A percentile compares a stretch with the other conserved stretches of the same genome.
Evolutionary conservation across 1,140 invertebrate genomes (phyloP).

Genomic region (Phenacoccus solenopsis): DNA sequence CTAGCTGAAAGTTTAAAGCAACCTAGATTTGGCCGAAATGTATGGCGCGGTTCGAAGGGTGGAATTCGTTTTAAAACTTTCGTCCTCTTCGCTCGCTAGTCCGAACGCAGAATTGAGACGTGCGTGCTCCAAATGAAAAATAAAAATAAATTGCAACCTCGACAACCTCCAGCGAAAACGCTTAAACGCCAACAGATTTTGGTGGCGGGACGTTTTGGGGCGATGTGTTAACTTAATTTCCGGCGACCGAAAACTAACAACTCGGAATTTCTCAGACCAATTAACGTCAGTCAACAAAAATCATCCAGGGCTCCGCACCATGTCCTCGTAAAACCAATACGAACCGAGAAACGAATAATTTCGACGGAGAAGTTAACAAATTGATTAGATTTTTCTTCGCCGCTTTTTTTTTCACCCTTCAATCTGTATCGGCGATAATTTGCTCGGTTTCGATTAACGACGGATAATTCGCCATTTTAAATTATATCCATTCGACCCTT

Average conservation of each 20-base stretch:
- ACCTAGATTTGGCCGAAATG: not conserved
- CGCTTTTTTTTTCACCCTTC: no score
- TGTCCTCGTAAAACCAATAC: no score
- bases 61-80: not conserved
- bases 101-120: not conserved
- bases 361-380: no score
- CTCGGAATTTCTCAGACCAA: not conserved
- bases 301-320: no score
- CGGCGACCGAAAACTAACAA: not conserved
- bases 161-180: not conserved
- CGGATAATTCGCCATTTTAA: no score
- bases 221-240: not conserved
- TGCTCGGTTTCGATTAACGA: no score
- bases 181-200: not conserved
- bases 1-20: not conserved
- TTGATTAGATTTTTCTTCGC: no score
- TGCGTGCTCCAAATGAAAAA: not conserved
- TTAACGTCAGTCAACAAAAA: slow-evolving; percentile 2
- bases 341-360: no score
- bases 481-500: no score
- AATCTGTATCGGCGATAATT: no score
- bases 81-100: not conserved
- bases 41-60: not conserved
- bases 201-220: no score
- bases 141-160: not conserved